A percentile compares a stretch with the other conserved stretches of the same genome.
Evolutionary conservation across 2,113 vertebrate genomes (phyloP).

Genomic region (Lepus timidus): DNA sequence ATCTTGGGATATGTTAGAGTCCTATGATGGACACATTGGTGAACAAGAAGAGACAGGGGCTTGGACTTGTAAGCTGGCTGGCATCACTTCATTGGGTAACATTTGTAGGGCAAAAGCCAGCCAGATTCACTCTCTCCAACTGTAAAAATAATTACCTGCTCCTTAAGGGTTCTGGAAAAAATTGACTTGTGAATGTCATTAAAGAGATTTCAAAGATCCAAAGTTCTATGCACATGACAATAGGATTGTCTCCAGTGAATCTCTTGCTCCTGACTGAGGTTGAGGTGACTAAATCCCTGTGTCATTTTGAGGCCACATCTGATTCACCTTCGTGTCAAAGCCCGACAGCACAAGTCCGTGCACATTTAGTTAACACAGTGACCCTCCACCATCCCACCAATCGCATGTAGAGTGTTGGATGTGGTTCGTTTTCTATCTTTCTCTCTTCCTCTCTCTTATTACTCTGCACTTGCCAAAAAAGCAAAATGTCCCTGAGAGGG

Average conservation of each 20-base stretch:
- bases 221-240: conserved; percentile 52
- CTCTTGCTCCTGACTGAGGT: neutral
- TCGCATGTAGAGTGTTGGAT: accelerated
- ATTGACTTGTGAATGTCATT: conserved; percentile 71
- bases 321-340: neutral
- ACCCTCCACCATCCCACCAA: too few relatives aligned
- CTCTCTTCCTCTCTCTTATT: neutral
- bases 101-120: neutral
- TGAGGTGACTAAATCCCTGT: neutral
- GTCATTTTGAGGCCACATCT: neutral
- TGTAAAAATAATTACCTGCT: conserved; percentile 63
- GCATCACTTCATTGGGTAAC: neutral
- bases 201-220: conserved; percentile 45
- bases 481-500: neutral
- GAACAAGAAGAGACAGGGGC: neutral
- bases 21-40: neutral
- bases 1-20: neutral
- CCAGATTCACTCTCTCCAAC: neutral
- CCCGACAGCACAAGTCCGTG: neutral
- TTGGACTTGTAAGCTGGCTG: neutral
- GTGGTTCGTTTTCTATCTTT: neutral
- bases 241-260: conserved; percentile 42
- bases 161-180: conserved; percentile 63
- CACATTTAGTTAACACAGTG: neutral
- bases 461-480: neutral